A percentile compares a stretch with the other conserved stretches of the same genome.
Conservation (phyloP, 2,888 invertebrate species). For the Thereva nobilitata region DNA sequence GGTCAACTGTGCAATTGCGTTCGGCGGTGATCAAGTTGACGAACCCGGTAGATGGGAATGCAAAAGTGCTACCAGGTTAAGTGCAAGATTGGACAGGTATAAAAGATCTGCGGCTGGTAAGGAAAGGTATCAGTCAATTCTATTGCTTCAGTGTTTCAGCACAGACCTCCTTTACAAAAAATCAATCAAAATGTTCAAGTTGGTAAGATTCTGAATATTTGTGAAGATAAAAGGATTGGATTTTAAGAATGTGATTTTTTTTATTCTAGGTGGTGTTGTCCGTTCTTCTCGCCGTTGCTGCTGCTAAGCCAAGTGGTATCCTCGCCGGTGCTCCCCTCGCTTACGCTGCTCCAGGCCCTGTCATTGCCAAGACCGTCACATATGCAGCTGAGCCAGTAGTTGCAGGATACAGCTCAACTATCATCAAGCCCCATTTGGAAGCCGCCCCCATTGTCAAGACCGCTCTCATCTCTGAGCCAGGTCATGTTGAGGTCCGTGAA, state of each 20-base stretch:
- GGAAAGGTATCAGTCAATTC: slow-evolving; percentile 45
- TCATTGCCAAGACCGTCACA: slow-evolving; percentile 11
- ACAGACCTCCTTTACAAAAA: slow-evolving; percentile 44
- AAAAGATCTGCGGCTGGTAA: slow-evolving; percentile 41
- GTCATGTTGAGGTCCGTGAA: slow-evolving; percentile 40
- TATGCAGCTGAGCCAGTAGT: neutral
- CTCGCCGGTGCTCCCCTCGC: slow-evolving; percentile 38
- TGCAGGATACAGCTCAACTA: neutral
- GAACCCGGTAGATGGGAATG: slow-evolving; percentile 17
- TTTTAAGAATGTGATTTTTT: neutral
- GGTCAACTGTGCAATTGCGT: slow-evolving; percentile 24
- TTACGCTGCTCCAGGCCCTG: slow-evolving; percentile 6
- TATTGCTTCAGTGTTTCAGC: slow-evolving; percentile 42
- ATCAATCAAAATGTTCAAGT: slow-evolving; percentile 49
- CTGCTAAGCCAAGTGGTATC: slow-evolving; percentile 44
- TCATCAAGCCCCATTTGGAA: too few species aligned
- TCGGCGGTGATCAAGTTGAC: slow-evolving; percentile 1
- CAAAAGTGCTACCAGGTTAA: slow-evolving; percentile 18
- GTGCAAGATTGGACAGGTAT: slow-evolving; percentile 39
- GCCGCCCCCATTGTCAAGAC: slow-evolving; percentile 15
- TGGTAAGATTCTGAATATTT: slow-evolving; percentile 45
- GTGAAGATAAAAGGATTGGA: neutral
- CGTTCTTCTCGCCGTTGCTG: slow-evolving; percentile 60
- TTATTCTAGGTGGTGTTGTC: slow-evolving; percentile 61
- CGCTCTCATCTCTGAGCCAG: slow-evolving; percentile 36